These are phyloP conservation scores for Horisme vitalbata DNA, from an alignment of 2,888 invertebrate genomes.

Conservation along the genomic window DNA sequence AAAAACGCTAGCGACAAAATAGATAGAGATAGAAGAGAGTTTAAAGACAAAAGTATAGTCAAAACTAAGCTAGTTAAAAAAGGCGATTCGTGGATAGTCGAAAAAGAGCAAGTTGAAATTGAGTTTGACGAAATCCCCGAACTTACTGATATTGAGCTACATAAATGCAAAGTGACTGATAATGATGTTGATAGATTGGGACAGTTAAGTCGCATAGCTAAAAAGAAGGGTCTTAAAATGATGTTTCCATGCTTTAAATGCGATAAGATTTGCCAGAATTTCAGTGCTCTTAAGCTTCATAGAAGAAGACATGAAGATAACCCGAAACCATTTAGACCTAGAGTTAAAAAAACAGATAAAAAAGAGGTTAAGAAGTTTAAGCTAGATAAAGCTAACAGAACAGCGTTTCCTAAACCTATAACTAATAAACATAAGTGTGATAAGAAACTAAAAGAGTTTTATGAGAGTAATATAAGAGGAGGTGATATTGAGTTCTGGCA, in stretches of 20 bases:
- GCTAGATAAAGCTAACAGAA: conserved; percentile 20
- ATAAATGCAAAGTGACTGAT: conserved; percentile 33
- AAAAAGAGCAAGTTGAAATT: conserved; percentile 44
- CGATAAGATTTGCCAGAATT: conserved; percentile 60
- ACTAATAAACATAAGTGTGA: conserved; percentile 65
- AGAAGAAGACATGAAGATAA: conserved; percentile 55
- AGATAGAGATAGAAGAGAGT: conserved; percentile 49
- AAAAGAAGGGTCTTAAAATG: conserved; percentile 51
- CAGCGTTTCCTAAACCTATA: conserved; percentile 46
- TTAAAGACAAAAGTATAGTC: conserved; percentile 42
- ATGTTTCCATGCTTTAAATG: conserved; percentile 63
- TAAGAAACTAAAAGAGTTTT: conserved; percentile 58
- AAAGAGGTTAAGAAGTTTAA: conserved; percentile 35
- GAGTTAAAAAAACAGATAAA: conserved; percentile 34
- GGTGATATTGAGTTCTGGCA: conserved; percentile 72
- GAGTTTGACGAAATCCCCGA: conserved; percentile 45
- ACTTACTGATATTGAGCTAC: conserved; percentile 39
- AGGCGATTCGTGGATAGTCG: conserved; percentile 60
- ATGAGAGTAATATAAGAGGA: conserved; percentile 61
- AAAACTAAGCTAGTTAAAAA: conserved; percentile 59
- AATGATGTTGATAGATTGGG: conserved; percentile 54
- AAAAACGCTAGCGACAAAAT: conserved; percentile 51
- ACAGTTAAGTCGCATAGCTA: conserved; percentile 48
- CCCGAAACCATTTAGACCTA: conserved; percentile 55
- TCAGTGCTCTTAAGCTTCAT: conserved; percentile 61